Evolutionary conservation across 2,113 vertebrate genomes (phyloP).

Genomic region (Patagioenas fasciata): DNA sequence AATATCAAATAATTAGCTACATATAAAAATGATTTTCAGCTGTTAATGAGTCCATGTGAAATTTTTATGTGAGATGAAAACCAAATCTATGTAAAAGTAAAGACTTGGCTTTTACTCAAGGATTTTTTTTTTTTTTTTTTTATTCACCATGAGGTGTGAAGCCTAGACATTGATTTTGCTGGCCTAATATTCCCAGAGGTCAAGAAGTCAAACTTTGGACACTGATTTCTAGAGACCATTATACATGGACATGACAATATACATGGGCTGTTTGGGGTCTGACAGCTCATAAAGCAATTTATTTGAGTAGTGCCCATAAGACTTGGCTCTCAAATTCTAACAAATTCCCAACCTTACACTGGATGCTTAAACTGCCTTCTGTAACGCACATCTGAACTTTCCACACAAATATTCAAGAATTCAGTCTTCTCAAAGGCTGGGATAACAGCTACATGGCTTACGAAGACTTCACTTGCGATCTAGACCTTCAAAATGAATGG

Average conservation of each 20-base stretch:
- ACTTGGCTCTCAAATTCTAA: not conserved
- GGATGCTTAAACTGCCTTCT: not conserved
- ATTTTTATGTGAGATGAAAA: not conserved
- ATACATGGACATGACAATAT: not conserved
- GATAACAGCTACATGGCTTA: not conserved
- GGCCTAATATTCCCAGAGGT: not conserved
- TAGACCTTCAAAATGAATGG: not conserved
- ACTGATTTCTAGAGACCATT: not conserved
- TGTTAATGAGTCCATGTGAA: not conserved
- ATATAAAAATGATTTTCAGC: slow-evolving; percentile 9
- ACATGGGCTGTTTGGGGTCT: not conserved
- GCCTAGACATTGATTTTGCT: not conserved
- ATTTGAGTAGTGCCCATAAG: not conserved
- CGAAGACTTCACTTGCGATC: not conserved
- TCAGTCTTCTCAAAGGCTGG: not conserved
- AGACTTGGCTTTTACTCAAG: not conserved
- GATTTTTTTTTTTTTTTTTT: not conserved
- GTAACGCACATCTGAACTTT: not conserved
- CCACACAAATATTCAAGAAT: not conserved
- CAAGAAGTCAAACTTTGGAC: not conserved
- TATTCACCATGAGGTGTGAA: not conserved
- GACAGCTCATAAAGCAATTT: not conserved
- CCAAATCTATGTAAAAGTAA: not conserved
- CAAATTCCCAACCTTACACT: not conserved
- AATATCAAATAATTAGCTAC: slow-evolving; percentile 12